Evolutionary conservation across 2,797 vertebrate genomes (phyloP).

Genomic region (Chloroceryle amazona): DNA sequence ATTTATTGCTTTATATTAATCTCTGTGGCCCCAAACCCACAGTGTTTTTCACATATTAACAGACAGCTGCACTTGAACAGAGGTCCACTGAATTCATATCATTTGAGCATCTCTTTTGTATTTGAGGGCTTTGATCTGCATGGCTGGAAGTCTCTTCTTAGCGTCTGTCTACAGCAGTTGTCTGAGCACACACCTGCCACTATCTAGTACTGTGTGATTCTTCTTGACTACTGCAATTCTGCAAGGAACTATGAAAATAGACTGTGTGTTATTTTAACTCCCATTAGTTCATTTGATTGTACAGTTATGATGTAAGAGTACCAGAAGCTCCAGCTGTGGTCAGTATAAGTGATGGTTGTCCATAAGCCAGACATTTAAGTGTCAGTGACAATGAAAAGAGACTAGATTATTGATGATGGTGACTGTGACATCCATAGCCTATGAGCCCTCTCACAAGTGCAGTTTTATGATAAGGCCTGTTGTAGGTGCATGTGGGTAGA

Average conservation of each 20-base stretch:
- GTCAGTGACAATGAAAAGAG: background rate
- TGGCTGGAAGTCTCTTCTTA: background rate
- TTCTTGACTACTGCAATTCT: background rate
- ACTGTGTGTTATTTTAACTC: background rate
- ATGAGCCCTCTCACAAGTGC: background rate
- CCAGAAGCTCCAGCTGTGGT: background rate
- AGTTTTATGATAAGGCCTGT: background rate
- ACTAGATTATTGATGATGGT: background rate
- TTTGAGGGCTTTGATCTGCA: background rate
- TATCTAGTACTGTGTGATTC: background rate
- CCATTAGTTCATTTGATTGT: background rate
- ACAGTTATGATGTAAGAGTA: background rate
- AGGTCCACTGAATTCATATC: background rate
- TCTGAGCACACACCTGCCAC: background rate
- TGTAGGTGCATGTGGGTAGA: background rate
- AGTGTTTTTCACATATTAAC: background rate
- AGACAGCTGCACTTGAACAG: background rate
- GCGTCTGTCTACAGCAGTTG: background rate
- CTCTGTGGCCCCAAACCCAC: background rate
- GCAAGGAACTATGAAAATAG: background rate
- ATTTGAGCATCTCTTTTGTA: background rate
- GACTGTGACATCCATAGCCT: background rate
- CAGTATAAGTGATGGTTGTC: background rate
- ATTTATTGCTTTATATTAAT: constrained; percentile 15
- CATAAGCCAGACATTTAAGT: background rate